Base-by-base conservation (phyloP, 1,140 invertebrate species). In the Drosophila takahashii region DNA sequence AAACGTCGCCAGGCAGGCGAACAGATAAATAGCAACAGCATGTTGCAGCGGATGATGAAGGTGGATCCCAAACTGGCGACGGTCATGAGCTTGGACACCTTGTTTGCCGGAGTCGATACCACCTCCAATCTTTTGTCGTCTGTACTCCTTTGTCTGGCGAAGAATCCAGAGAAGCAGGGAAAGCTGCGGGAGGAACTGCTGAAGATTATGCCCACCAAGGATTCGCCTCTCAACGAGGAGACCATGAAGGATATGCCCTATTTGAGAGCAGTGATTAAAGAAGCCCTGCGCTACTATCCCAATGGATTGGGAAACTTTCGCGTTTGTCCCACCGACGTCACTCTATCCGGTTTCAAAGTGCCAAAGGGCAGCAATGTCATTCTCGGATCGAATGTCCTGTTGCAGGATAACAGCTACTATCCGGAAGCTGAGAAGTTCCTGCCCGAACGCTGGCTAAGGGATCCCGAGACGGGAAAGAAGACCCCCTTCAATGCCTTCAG, bases 301-400 rank as follows among this genome's bases (percentile, higher is more conserved):
- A 96, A 97, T 10, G 96, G 97, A 5, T 94, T 97, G 58, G 97
- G 96, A 29, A 96, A 97, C 79, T 95, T 96, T 11, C 93, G 97
- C 51, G 95, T 95, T 61, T 94, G 96, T 45, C 95, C 95, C 45
- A 94, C 94, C 27, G 95, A 98, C 76, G 94, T 96, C 0, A 92
- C 95, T 4, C 94, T 98, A 32, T 94, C 94, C 29, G 96, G 96
- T 41, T 98, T 96, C 79, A 93, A 94, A 61, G 95, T 98, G 66
- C 97, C 97, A 15, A 96, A 96, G 93, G 96, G 96, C 72, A 79
- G 61, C 4, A 51, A 66, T 8, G 44, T 90, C n/a, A 8, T 73
- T 3, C 9, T 85, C 0, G 70, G 22, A 1, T 39, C 48, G 5
- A 74, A 69, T 48, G 51, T 62, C 2, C 44, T 90, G 9, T 16